Evolutionary conservation across 2,888 invertebrate species (phyloP).

Genomic region (Leptopilina myrica): DNA sequence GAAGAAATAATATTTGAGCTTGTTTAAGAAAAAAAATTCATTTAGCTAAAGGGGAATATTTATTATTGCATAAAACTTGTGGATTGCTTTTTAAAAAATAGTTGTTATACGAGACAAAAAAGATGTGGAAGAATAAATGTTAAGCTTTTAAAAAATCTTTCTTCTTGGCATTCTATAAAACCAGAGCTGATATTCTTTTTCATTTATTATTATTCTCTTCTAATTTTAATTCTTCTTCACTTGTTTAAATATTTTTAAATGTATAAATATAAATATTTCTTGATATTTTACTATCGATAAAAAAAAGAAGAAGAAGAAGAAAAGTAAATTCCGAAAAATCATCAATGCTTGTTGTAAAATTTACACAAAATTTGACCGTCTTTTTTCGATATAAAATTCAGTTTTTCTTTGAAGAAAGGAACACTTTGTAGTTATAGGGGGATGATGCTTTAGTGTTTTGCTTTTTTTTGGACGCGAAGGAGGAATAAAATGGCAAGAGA

Average conservation of each 20-base stretch:
- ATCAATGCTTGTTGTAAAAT: too few species aligned
- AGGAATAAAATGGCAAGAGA: background rate
- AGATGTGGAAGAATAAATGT: background rate
- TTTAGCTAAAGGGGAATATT: background rate
- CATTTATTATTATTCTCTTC: background rate
- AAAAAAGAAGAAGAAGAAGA: too few species aligned
- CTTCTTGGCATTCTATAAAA: background rate
- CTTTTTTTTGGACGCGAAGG: background rate
- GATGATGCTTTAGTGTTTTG: background rate
- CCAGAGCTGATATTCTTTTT: background rate
- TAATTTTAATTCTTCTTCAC: too few species aligned
- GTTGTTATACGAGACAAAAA: background rate
- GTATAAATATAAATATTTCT: too few species aligned
- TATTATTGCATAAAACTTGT: slow-evolving; percentile 12
- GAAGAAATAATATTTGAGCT: too few species aligned
- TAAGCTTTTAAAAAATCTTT: slow-evolving; percentile 10
- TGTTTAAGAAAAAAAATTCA: background rate
- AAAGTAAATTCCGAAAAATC: too few species aligned
- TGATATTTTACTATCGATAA: too few species aligned
- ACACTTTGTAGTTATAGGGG: background rate
- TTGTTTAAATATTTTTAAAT: too few species aligned
- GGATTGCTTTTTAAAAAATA: background rate
- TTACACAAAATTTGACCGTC: too few species aligned
- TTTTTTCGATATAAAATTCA: too few species aligned
- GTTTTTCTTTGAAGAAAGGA: background rate